Conservation (phyloP, 2,888 invertebrate species). For the Lasius platythorax region DNA sequence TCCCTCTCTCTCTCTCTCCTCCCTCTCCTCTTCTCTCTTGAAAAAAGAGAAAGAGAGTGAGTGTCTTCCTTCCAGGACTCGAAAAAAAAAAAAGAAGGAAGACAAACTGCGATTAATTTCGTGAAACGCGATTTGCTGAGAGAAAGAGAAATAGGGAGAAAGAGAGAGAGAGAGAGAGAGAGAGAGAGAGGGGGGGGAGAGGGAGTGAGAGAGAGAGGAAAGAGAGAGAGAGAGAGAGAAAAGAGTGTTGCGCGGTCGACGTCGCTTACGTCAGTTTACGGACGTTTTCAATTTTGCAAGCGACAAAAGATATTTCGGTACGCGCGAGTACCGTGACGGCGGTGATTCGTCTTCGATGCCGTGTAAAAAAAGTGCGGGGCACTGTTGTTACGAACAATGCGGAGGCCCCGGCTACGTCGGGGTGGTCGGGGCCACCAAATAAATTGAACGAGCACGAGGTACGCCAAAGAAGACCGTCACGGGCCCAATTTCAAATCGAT, state of each 20-base stretch:
- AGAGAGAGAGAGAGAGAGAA: neutral
- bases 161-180: neutral
- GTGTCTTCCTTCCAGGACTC: neutral
- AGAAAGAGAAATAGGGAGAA: neutral
- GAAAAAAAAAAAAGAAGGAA: neutral
- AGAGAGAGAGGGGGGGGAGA: neutral
- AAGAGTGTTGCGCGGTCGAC: conserved; percentile 29
- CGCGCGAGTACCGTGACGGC: conserved; percentile 61
- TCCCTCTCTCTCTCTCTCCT: neutral
- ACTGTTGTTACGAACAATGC: conserved; percentile 61
- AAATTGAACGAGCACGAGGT: conserved; percentile 70
- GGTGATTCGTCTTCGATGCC: conserved; percentile 61
- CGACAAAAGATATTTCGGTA: conserved; percentile 63
- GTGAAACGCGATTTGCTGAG: conserved; percentile 40
- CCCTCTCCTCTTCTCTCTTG: neutral
- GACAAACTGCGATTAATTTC: conserved; percentile 48
- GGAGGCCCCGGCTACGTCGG: conserved; percentile 56
- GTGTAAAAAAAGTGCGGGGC: conserved; percentile 54
- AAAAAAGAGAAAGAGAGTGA: neutral
- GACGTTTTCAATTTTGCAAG: conserved; percentile 62
- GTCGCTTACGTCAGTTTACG: conserved; percentile 55
- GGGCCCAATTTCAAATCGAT: conserved; percentile 72
- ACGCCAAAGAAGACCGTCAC: conserved; percentile 69
- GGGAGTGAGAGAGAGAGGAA: neutral
- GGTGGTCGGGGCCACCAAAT: conserved; percentile 66